These are phyloP conservation scores for Melanotus villosus DNA, from an alignment of 2,888 invertebrate species.

Conservation along the genomic window DNA sequence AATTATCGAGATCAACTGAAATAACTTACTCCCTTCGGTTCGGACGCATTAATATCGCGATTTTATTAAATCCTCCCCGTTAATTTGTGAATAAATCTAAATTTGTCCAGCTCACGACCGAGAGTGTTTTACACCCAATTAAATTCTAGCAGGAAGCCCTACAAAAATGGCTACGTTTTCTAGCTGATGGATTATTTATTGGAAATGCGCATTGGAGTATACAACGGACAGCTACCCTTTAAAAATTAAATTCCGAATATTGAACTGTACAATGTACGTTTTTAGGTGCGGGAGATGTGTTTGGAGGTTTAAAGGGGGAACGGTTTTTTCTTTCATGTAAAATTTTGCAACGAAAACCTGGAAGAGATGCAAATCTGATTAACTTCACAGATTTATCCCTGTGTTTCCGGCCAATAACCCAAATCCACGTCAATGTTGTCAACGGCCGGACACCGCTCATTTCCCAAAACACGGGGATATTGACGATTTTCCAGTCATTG, in stretches of 20 bases:
- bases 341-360: background rate
- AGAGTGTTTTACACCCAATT: background rate
- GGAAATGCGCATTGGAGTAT: too few relatives aligned
- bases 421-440: slow-evolving; percentile 11
- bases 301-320: too few relatives aligned
- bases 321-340: background rate
- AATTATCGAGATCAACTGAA: background rate
- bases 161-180: background rate
- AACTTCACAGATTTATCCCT: background rate
- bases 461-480: slow-evolving; percentile 21
- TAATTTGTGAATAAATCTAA: slow-evolving; percentile 1
- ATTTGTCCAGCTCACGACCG: background rate
- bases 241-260: too few relatives aligned
- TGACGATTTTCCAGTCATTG: slow-evolving; percentile 16
- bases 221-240: too few relatives aligned
- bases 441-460: slow-evolving; percentile 12
- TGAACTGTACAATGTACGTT: too few relatives aligned
- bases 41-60: background rate
- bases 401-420: slow-evolving; percentile 13
- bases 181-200: background rate
- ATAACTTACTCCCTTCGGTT: background rate
- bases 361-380: background rate
- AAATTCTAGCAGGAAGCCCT: background rate
- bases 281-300: too few relatives aligned
- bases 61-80: background rate